Base-by-base conservation (phyloP, 2,797 vertebrate genomes). In the Eleutherodactylus coqui region DNA sequence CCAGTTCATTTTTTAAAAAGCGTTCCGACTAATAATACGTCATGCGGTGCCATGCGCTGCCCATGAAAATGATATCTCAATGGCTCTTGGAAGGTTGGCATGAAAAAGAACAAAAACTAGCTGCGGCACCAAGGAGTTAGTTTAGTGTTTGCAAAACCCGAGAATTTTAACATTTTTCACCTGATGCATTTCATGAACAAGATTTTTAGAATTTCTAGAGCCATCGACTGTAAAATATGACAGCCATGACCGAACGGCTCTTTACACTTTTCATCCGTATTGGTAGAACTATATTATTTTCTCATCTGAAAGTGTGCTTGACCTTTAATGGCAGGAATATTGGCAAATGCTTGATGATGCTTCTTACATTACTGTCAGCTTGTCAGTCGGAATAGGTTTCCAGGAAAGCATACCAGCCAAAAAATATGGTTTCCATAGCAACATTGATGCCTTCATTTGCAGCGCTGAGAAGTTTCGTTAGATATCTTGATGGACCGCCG, bases 401-500 rank as follows among this genome's bases (percentile, higher is more conserved):
- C 83, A 79, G 70, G 29, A 77, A 84, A 62, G 34, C 51, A 58
- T 47, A 47, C 32, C 60, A 36, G 64, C 75, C 75, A 79, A 79
- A 85, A n/a, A 79, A 76, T 67, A 21, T 85, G 83, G 75, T 85
- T 85, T 69, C 75, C 83, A 78, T 78, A 78, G 51, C 75, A 77
- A 85, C 62, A 17, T 2, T 43, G 19, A 70, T 32, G 36, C 38
- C 75, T 53, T 64, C 21, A 78, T 76, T 75, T 79, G 83, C 55
- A n/a, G 17, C 58, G 47, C 51, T 6, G 49, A 49, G n/a, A 69
- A 29, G 73, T 53, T 41, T 53, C 27, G 21, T 60, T 64, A 29
- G 17, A 32, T 32, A 32, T 41, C 10, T 75, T 75, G 11, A 32
- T 60, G 38, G 24, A 55, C 49, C 16, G 13, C 58, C 8, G 36